phyloP scores from a whole-genome alignment of 2,888 invertebrate genomes.

The Torymus texanus region DNA sequence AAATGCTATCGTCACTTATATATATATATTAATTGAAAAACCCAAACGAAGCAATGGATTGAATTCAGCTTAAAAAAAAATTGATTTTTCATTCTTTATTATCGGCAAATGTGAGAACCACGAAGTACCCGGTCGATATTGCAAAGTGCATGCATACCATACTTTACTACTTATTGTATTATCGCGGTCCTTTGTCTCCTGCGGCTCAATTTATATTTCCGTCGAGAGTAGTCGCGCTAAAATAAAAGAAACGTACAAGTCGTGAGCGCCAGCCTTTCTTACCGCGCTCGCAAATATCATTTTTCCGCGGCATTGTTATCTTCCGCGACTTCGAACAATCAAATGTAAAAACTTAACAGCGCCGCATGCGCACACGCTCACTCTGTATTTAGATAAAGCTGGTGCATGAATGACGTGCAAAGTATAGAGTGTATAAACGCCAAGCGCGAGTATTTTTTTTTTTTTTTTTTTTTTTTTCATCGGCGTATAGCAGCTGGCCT shows the following conservation, averaged over 20 bases:
- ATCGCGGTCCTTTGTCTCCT: conserved; percentile 15
- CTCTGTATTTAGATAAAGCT: background rate
- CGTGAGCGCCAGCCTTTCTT: background rate
- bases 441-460: no score
- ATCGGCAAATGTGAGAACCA: conserved; percentile 10
- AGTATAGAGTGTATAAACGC: background rate
- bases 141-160: background rate
- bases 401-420: conserved; percentile 12
- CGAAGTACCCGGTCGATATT: background rate
- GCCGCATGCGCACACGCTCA: background rate
- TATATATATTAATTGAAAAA: no score
- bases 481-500: no score
- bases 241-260: conserved; percentile 22
- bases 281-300: background rate
- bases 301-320: conserved; percentile 15
- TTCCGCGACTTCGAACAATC: conserved; percentile 7
- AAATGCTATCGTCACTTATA: no score
- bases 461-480: no score
- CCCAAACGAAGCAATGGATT: no score
- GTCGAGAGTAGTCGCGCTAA: conserved; percentile 1
- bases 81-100: no score
- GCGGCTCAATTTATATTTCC: conserved; percentile 35
- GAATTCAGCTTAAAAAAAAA: no score
- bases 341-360: conserved; percentile 18
- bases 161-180: conserved; percentile 42